Base-by-base conservation (phyloP, 2,888 invertebrate genomes). In the Ceratothoa steindachneri region DNA sequence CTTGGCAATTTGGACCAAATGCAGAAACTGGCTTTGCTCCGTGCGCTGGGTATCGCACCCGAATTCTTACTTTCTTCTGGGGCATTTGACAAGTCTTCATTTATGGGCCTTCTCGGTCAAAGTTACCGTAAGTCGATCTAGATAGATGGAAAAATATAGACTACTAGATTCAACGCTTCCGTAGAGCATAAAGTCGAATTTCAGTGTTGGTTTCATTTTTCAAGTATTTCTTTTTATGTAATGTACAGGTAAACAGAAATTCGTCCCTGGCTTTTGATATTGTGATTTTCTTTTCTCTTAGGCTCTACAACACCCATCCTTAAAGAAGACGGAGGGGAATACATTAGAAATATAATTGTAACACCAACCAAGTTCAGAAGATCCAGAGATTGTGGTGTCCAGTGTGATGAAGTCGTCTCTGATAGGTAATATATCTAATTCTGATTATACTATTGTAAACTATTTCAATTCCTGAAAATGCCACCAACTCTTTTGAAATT, bases 351-450 rank as follows among this genome's bases (percentile, higher is more conserved):
- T 22, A 22, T 60, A 12, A 60, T 60, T 60, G 12, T 60, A 60
- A 60, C 60, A 24, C 60, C 60, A 3, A 60, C 60, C 12, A 60
- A 60, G 27, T 60, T 60, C 22, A 60, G 60, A 60, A 15, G 60
- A 60, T n/a, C 60, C 22, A 60, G 60, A 60, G 60, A 60, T 60
- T 60, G 60, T 24, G 60, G 60, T 1, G 60, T 60, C 12, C 60
- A 60, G 27, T 60, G 60, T 24, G 60, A 60, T 24, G 60, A 60
- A 60, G 60, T 60, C 24, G 19, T 4, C 24, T 60, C 60, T 7
- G 60, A 60, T 24, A 60, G 55, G 55, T 55, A 41, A 41, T 9
- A n/a, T n/a, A n/a, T n/a, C n/a, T n/a, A n/a, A n/a, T n/a, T n/a
- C n/a, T n/a, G n/a, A n/a, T n/a, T n/a, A n/a, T n/a, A n/a, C n/a